Base-by-base conservation (phyloP, 2,113 vertebrate species). In the Triplophysa dalaica region DNA sequence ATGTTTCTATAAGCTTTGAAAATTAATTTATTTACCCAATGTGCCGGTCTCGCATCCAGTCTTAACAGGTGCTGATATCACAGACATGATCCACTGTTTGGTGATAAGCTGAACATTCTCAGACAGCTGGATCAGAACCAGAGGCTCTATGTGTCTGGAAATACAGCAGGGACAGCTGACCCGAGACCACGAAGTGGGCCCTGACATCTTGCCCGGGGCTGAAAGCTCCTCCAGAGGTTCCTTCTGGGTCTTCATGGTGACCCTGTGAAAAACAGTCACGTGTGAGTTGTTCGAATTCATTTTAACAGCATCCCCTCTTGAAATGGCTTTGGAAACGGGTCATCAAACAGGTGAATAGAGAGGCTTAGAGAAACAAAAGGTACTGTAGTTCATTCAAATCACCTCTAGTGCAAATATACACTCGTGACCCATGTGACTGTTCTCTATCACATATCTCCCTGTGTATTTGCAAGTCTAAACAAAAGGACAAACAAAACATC, bases 41-140 rank as follows among this genome's bases (percentile, higher is more conserved):
- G 7, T 21, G 19, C 2, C 29, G 2, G 68, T 21, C 88, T 90
- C 78, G 93, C 92, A 92, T 87, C 92, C 92, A 38, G 92, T 87
- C 43, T 85, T 89, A 70, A 88, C 83, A 11, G 91, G 63, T 5
- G 89, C 60, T 26, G 87, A 90, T 1, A 94, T 90, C 58, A 91
- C 48, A 41, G 63, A 88, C 80, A 93, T 88, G 82, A 94, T 85
- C 93, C 93, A 94, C 65, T 90, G 86, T 83, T 93, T 94, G 13
- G 93, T 93, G 80, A 87, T 89, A 0, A 89, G 89, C 24, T 87
- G 84, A 43, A 92, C 83, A 0, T 87, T 84, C 14, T 79, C 78
- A 4, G 88, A 85, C 2, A 94, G 90, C 82, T 91, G 90, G 63
- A 94, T 87, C 83, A 93, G 68, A 21, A 93, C 90, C 77, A 94